phyloP scores from a whole-genome alignment of 2,113 vertebrate species.

The Rhegmatorhina hoffmannsi region DNA sequence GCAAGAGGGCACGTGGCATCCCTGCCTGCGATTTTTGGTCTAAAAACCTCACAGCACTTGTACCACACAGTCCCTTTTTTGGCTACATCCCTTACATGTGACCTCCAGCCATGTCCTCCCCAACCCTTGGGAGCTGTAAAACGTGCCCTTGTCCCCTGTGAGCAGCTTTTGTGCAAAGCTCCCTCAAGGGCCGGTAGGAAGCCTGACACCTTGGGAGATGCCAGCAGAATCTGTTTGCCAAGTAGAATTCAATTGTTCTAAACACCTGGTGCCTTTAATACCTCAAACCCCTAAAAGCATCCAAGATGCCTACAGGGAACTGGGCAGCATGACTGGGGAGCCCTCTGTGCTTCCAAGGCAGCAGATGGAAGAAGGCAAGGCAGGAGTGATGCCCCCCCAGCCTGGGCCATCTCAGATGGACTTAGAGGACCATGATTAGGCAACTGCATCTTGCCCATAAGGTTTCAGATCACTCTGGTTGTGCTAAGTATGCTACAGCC shows the following conservation, averaged over 20 bases:
- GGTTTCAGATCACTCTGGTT: neutral
- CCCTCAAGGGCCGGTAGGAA: neutral
- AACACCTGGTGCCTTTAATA: neutral
- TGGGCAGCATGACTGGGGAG: neutral
- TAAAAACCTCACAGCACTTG: rapidly evolving
- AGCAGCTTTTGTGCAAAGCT: neutral
- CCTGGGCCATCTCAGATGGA: neutral
- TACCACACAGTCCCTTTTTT: neutral
- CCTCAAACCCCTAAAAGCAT: neutral
- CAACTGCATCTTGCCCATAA: neutral
- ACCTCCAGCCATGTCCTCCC: rapidly evolving
- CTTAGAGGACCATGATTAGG: neutral
- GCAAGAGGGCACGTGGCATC: neutral
- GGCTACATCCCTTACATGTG: rapidly evolving
- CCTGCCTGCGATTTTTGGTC: rapidly evolving
- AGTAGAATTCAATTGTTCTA: neutral
- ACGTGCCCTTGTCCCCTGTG: rapidly evolving
- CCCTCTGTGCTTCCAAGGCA: neutral
- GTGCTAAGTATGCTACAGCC: neutral
- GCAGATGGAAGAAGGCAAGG: neutral
- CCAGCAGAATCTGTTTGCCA: neutral
- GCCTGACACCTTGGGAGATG: neutral
- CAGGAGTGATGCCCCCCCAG: neutral
- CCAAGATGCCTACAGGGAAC: no score
- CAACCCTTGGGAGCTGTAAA: neutral